These are phyloP conservation scores for Microchirus variegatus DNA, from an alignment of 2,797 vertebrate species.

Conservation along the genomic window DNA sequence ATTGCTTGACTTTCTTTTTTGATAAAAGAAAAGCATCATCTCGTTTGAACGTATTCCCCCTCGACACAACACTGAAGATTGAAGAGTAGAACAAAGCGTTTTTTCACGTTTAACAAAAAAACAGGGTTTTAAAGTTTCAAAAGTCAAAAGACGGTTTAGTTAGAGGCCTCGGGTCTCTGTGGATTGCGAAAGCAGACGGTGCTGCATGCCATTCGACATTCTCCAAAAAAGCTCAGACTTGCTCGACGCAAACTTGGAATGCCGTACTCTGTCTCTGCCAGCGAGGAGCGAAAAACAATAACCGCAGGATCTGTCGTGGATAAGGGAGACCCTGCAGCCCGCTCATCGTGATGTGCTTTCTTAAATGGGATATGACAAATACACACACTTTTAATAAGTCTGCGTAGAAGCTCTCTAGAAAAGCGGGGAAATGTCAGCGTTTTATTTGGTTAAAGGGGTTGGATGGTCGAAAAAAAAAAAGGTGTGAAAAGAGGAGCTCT, in stretches of 20 bases:
- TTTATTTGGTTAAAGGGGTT: conserved; percentile 46
- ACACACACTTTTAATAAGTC: conserved; percentile 46
- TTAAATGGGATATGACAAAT: conserved; percentile 63
- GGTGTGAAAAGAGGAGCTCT: conserved; percentile 3
- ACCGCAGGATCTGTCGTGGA: conserved; percentile 56
- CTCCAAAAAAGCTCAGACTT: conserved; percentile 56
- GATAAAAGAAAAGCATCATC: too few relatives aligned
- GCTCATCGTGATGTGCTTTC: conserved; percentile 61
- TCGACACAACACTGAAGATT: too few relatives aligned
- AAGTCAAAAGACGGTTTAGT: conserved; percentile 61
- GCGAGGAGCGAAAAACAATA: conserved; percentile 43
- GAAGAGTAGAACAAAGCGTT: too few relatives aligned
- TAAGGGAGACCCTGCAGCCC: conserved; percentile 58
- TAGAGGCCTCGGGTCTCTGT: conserved; percentile 24
- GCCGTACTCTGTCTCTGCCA: conserved; percentile 50
- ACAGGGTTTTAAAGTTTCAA: conserved; percentile 31
- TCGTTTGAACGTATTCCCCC: too few relatives aligned
- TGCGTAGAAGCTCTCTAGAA: conserved; percentile 52
- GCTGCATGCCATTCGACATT: conserved; percentile 44
- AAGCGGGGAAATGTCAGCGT: conserved; percentile 16
- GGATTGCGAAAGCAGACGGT: conserved; percentile 39
- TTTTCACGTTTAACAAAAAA: too few relatives aligned
- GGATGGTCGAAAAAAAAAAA: conserved; percentile 7
- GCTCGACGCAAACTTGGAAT: conserved; percentile 62
- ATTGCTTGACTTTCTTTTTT: too few relatives aligned